Percentiles rank a stretch among this genome's conserved stretches.
Evolutionary conservation across 1,140 invertebrate genomes (phyloP).

Genomic region (Akabosia matsudoensis): DNA sequence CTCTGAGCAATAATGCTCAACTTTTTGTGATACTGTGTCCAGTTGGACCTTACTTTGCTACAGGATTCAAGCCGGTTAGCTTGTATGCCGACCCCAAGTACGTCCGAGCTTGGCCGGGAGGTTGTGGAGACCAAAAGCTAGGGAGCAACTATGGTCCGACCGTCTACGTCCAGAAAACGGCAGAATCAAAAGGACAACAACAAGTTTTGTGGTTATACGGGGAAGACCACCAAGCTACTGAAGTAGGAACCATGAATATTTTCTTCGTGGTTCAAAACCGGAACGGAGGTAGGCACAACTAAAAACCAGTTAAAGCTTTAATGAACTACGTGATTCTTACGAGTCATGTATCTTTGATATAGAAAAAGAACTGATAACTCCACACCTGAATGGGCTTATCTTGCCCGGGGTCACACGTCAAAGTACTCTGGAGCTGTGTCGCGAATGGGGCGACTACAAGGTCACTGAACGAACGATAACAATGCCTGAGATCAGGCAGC

Average conservation of each 20-base stretch:
- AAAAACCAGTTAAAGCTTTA: background rate
- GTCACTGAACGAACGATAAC: constrained; percentile 79
- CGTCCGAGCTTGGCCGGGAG: constrained; percentile 91
- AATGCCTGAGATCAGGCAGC: constrained; percentile 76
- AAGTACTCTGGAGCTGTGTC: constrained; percentile 76
- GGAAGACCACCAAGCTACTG: constrained; percentile 88
- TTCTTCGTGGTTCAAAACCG: constrained; percentile 86
- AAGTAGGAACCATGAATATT: constrained; percentile 99
- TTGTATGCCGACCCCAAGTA: constrained; percentile 75
- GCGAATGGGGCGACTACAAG: constrained; percentile 82
- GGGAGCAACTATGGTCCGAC: constrained; percentile 90
- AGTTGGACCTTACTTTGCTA: constrained; percentile 85
- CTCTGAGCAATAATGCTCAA: constrained; percentile 74
- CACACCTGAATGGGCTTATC: constrained; percentile 86
- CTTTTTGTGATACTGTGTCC: constrained; percentile 89
- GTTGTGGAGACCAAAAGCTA: constrained; percentile 90
- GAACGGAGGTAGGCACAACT: constrained; percentile 70
- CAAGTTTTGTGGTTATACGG: constrained; percentile 98
- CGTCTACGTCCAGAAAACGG: constrained; percentile 75
- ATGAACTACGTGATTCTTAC: background rate
- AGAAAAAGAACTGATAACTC: constrained; percentile 90
- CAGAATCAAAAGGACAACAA: constrained; percentile 75
- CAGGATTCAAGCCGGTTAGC: constrained; percentile 70
- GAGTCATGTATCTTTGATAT: constrained; percentile 27
- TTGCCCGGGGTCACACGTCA: constrained; percentile 88